Conservation (phyloP, 1,140 invertebrate genomes). For the Lepidotrigona ventralis region DNA sequence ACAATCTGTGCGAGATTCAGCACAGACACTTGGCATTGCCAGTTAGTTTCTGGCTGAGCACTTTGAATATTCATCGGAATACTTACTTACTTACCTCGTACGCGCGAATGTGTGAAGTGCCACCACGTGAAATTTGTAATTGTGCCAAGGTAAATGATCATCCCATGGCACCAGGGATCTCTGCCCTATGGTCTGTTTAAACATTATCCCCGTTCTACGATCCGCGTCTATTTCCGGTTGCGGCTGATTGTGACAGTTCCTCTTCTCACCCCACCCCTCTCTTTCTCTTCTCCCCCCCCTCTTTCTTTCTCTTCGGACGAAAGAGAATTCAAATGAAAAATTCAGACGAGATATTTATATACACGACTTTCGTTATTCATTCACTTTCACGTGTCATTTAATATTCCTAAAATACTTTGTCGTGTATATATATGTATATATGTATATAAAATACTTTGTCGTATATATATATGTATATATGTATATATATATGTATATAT, state of each 20-base stretch:
- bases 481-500: no score
- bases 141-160: constrained; percentile 20
- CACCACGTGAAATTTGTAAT: constrained; percentile 44
- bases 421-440: no score
- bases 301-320: no score
- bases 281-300: no score
- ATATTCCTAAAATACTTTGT: neutral
- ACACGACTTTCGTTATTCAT: neutral
- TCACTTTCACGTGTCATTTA: neutral
- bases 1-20: constrained; percentile 36
- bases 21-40: constrained; percentile 43
- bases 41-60: constrained; percentile 30
- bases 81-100: constrained; percentile 41
- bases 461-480: no score
- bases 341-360: neutral
- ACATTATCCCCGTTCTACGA: constrained; percentile 4
- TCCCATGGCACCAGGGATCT: neutral
- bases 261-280: no score
- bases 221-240: no score
- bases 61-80: constrained; percentile 57
- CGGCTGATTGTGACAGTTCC: no score
- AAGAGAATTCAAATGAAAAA: neutral
- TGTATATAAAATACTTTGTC: no score
- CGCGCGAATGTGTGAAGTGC: constrained; percentile 9
- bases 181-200: neutral